These are phyloP conservation scores for Caenorhabditis becei DNA, from an alignment of 2,888 invertebrate species.

Conservation along the genomic window DNA sequence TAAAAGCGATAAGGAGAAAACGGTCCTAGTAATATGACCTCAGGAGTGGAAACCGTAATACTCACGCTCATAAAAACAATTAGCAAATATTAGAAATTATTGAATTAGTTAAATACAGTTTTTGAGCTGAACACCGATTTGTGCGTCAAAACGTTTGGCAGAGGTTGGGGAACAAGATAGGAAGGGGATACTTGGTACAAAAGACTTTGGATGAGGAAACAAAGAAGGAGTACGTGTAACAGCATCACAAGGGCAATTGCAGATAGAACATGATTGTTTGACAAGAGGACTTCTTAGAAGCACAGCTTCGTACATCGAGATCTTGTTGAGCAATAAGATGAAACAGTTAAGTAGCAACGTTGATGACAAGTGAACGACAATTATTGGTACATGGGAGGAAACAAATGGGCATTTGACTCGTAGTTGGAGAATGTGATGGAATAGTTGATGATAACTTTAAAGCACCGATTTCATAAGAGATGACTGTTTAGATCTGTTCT, in stretches of 20 bases:
- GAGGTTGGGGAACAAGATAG: slow-evolving; percentile 7
- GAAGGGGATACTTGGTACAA: not conserved
- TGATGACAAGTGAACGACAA: slow-evolving; percentile 56
- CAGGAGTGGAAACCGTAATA: slow-evolving; percentile 33
- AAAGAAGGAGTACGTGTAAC: slow-evolving; percentile 7
- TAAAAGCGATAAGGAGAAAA: not conserved
- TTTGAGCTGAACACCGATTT: slow-evolving; percentile 49
- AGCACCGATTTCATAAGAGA: slow-evolving; percentile 46
- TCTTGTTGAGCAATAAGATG: slow-evolving; percentile 47
- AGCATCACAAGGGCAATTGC: slow-evolving; percentile 41
- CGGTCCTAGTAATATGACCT: slow-evolving; percentile 32
- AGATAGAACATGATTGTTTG: slow-evolving; percentile 32
- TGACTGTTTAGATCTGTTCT: slow-evolving; percentile 43
- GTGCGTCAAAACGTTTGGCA: slow-evolving; percentile 49
- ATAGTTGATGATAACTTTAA: slow-evolving; percentile 46
- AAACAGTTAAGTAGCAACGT: slow-evolving; percentile 33
- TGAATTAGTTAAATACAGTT: not conserved
- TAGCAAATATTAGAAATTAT: not conserved
- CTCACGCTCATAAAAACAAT: slow-evolving; percentile 29
- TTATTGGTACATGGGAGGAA: slow-evolving; percentile 27
- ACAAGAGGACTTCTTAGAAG: not conserved
- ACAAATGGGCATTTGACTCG: slow-evolving; percentile 41
- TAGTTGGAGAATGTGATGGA: slow-evolving; percentile 52
- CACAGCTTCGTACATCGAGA: slow-evolving; percentile 50
- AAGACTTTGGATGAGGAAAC: not conserved